A percentile compares a stretch with the other conserved stretches of the same genome.
These are phyloP conservation scores for Sus cebifrons DNA, from an alignment of 2,797 vertebrate genomes.

Conservation along the genomic window DNA sequence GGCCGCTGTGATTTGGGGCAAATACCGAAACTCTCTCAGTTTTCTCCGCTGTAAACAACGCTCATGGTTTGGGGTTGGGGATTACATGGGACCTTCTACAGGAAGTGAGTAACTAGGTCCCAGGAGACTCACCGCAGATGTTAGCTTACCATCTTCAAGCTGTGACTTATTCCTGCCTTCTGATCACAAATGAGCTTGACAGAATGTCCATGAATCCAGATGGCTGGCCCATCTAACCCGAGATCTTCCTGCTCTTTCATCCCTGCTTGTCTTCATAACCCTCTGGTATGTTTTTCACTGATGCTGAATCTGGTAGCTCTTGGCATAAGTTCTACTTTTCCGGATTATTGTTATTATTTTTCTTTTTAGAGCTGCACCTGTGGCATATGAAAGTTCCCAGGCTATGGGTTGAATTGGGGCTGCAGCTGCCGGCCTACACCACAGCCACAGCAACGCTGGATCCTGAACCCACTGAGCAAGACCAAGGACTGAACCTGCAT, in stretches of 20 bases:
- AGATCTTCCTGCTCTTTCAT: not conserved
- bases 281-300: not conserved
- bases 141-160: not conserved
- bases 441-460: too few relatives aligned
- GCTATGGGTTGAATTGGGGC: too few relatives aligned
- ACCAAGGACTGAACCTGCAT: too few relatives aligned
- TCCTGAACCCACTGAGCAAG: too few relatives aligned
- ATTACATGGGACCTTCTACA: conserved; percentile 13
- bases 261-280: not conserved
- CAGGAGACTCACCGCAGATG: not conserved
- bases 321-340: not conserved
- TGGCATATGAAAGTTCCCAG: too few relatives aligned
- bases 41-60: conserved; percentile 37
- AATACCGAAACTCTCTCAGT: conserved; percentile 22
- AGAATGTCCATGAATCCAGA: not conserved
- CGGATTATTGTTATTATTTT: not conserved
- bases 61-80: not conserved
- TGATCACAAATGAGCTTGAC: conserved; percentile 10
- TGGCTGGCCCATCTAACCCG: not conserved
- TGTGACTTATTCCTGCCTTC: not conserved
- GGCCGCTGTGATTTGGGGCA: conserved; percentile 17
- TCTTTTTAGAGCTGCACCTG: too few relatives aligned
- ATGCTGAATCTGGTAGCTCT: conserved; percentile 19
- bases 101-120: not conserved
- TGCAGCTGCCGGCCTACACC: too few relatives aligned